Evolutionary conservation across 2,888 invertebrate species (phyloP), one percentile per base, ranked within the genome.

Genomic region (Cenopis cana): DNA sequence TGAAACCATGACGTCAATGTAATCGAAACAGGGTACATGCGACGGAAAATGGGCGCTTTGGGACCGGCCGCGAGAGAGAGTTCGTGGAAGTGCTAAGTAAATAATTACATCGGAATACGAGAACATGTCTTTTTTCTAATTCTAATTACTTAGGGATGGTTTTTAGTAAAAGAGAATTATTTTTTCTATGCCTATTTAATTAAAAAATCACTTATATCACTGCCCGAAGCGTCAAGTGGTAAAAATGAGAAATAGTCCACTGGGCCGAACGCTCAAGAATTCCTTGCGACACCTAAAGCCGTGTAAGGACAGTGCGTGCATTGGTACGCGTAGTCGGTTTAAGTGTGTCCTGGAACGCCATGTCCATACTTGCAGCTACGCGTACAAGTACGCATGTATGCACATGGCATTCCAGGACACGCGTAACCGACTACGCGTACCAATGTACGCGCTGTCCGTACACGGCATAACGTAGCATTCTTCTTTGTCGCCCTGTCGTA

Each of bases 21-120:
- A 89, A 89, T 88, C 88, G 89, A 89, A 89, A 88, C 79, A 33
- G 82, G 83, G 83, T 84, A 84, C 80, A 81, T 78, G 80, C 79
- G 81, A 76, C 80, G 78, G 80, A 75, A 82, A 88, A 90, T 85
- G 84, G 83, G 78, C 81, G 81, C 74, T 85, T 70, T 69, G 88
- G 88, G 89, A 86, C 79, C 74, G 41, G 12, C 54, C 8, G 36
- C 69, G 77, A 65, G 18, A 66, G n/a, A 70, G 54, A 66, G 24
- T 20, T 17, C 14, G 54, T 70, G 65, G 70, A 70, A 70, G 65
- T 57, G 69, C 17, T 50, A 50, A 36, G 49, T 17, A 67, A 33
- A n/a, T 24, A 20, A 17, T 29, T 29, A 2, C 33, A 61, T 5
- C 1, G 11, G 12, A 52, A 50, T 17, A 20, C 29, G n/a, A 57